Evolutionary conservation across 2,113 vertebrate genomes (phyloP), one percentile per base, ranked within the genome.

Genomic region (Centropus unirufus): DNA sequence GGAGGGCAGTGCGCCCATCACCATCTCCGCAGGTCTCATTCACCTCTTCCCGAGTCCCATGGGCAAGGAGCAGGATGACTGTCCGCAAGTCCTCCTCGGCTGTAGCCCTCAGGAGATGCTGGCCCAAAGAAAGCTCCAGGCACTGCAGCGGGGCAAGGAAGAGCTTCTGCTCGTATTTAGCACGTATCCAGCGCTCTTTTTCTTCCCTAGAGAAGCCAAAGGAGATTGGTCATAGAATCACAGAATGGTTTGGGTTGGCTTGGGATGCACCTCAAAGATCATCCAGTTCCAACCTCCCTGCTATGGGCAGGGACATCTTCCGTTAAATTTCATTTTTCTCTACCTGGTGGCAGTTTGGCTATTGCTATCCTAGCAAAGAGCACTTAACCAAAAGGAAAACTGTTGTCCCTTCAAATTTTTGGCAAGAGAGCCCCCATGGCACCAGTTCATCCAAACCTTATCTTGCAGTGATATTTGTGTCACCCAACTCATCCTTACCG

Each of bases 111-210:
- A 99, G 98, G 89, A 99, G 98, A 81, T 98, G 99, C 95, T 99
- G 99, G 24, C 99, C 99, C 93, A 99, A 98, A 10, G 98, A 96
- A 27, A 99, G 97, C 46, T 99, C 99, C 7, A 97, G 69, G 97
- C 98, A 97, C 1, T 98, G 97, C 93, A 98, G 97, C 0, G 98
- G 97, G 3, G 99, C 98, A 91, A 99, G 97, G 98, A 99, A 99
- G 57, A 99, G 98, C 34, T 99, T 99, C 98, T 99, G 99, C 96
- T 99, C 99, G 0, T 99, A 99, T 96, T 99, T 99, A 0, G 99
- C 99, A 29, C 99, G 98, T 94, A 99, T 99, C 99, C 99, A 99
- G 22, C 99, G 98, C 82, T 99, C 99, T 9, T 99, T 98, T 92
- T 99, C 99, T 86, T 99, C 99, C 98, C 99, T 99, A 96, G 42